Conservation (phyloP, 1,140 invertebrate genomes). For the Nasonia giraulti region DNA sequence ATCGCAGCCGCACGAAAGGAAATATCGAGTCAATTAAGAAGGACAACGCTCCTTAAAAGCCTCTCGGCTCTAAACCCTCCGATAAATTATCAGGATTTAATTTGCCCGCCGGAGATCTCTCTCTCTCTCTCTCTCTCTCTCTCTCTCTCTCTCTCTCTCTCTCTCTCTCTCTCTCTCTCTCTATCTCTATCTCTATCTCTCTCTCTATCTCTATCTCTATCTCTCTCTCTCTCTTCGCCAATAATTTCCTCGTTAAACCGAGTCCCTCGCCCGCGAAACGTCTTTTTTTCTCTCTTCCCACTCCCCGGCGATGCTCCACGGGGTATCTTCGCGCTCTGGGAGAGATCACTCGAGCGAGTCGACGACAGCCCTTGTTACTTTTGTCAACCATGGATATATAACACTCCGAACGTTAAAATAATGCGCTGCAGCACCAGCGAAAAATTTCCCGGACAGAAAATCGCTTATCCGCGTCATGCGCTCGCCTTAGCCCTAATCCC, state of each 20-base stretch:
- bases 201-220: not conserved
- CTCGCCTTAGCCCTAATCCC: not conserved
- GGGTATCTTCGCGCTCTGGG: not conserved
- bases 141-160: not conserved
- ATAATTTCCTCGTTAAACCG: constrained; percentile 36
- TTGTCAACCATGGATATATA: too few relatives aligned
- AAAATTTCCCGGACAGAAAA: not conserved
- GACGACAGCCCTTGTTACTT: not conserved
- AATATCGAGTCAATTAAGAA: constrained; percentile 38
- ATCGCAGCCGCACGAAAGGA: not conserved
- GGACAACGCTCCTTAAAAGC: not conserved
- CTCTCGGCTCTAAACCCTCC: not conserved
- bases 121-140: not conserved
- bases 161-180: not conserved
- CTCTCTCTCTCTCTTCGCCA: not conserved
- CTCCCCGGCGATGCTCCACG: not conserved
- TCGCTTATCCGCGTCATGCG: not conserved
- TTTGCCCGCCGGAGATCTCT: not conserved
- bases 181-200: too few relatives aligned
- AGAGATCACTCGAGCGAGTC: not conserved
- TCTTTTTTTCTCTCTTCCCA: not conserved
- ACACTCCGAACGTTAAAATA: too few relatives aligned
- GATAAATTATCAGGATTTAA: constrained; percentile 31
- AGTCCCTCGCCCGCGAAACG: not conserved
- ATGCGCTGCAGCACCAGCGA: too few relatives aligned